Base-by-base conservation (phyloP, 1,140 invertebrate species). In the Pomacea maculata region DNA sequence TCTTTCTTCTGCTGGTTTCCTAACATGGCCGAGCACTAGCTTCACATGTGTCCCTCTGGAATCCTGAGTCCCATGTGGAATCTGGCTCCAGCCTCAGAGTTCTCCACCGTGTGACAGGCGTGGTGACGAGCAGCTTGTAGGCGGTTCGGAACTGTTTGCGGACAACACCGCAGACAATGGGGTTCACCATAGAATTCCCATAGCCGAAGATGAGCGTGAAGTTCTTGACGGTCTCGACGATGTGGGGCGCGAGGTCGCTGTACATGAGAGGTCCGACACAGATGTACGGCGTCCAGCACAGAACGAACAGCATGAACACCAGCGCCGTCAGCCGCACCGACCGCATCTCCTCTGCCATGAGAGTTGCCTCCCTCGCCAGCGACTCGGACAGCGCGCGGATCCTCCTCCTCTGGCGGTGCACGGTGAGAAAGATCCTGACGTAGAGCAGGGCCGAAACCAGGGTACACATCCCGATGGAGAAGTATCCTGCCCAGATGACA, bases 281-380 rank as follows among this genome's bases (percentile, higher is more conserved):
- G 54, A 85, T 68, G 68, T 84, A 86, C 9, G 85, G 85, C 10
- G 82, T 57, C 85, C 85, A 86, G 67, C 85, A 86, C 29, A 82
- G 61, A 17, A 85, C 73, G 78, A 86, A 86, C 10, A 84, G 79
- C 65, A 86, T 81, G n/a, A 85, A 76, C n/a, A 85, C 81, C 14
- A 83, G 15, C 54, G 79, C 83, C 80, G 83, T 84, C n/a, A 82
- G 80, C 25, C 81, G 81, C 0, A 84, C 80, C 17, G 85, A 85
- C 70, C 71, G 74, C 54, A 82, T 70, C 45, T 86, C 83, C 25
- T 54, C 63, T 8, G 71, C 72, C 15, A 72, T 55, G 14, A 55
- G 45, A 61, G 11, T 11, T 4, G 11, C 57, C 11, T 11, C 57
- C 57, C 57, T 9, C 3, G 57, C 15, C 8, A 61, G 57, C 4